These are phyloP conservation scores for Tinamus guttatus DNA, from an alignment of 2,113 vertebrate genomes.

Conservation along the genomic window DNA sequence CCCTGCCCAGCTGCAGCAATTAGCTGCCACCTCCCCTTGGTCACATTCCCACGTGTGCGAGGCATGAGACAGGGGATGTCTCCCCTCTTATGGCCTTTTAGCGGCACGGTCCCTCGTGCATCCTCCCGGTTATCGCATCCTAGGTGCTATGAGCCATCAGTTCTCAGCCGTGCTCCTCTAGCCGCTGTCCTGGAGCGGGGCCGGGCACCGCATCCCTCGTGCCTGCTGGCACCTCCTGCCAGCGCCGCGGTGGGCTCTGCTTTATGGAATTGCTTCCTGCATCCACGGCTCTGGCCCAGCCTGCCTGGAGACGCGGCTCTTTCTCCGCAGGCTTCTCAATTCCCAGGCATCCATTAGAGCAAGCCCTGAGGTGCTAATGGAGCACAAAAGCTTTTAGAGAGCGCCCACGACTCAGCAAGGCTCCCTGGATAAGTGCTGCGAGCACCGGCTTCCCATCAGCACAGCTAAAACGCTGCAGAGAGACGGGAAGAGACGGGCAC, in stretches of 20 bases:
- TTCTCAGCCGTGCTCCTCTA: background rate
- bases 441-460: constrained; percentile 12
- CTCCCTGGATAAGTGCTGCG: background rate
- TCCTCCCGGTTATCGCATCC: background rate
- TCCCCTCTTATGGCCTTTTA: background rate
- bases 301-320: background rate
- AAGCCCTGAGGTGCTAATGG: constrained; percentile 2
- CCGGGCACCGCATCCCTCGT: background rate
- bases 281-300: background rate
- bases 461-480: background rate
- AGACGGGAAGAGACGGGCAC: background rate
- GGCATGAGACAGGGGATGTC: rapidly evolving
- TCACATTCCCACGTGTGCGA: background rate
- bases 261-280: background rate
- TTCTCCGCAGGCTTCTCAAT: constrained; percentile 18
- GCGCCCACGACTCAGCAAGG: constrained; percentile 28
- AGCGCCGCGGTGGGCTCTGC: background rate
- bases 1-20: constrained; percentile 69
- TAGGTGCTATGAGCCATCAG: background rate
- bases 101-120: background rate
- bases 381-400: constrained; percentile 58
- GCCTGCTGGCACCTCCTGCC: background rate
- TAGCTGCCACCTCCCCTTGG: constrained; percentile 29
- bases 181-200: background rate
- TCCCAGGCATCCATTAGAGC: constrained; percentile 1